Percentiles rank a stretch among this genome's conserved stretches.
Evolutionary conservation across 2,797 vertebrate genomes (phyloP).

Genomic region (Sorex maritimensis): DNA sequence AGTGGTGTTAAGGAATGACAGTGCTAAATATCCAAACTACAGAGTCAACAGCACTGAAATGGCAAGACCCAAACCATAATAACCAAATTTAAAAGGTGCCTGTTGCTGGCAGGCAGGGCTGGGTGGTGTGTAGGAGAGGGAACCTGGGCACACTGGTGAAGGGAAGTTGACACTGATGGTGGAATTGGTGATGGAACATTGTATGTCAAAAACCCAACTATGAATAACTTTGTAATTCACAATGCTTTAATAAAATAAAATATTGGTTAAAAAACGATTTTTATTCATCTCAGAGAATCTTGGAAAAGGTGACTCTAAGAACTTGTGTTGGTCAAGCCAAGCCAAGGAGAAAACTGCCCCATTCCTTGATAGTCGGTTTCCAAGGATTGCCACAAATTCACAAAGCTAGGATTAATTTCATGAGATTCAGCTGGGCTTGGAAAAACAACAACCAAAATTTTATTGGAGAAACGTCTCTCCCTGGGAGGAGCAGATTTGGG

Average conservation of each 20-base stretch:
- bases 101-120: background rate
- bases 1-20: no score
- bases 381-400: conserved; percentile 37
- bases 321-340: background rate
- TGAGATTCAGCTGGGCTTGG: conserved; percentile 5
- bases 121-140: background rate
- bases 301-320: background rate
- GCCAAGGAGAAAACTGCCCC: background rate
- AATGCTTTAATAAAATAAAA: no score
- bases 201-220: no score
- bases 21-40: no score
- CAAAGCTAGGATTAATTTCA: conserved; percentile 52
- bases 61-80: no score
- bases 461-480: conserved; percentile 49
- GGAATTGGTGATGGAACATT: no score
- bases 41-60: no score
- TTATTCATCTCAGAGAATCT: background rate
- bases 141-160: no score
- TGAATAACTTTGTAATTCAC: no score
- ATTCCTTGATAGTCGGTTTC: conserved; percentile 36
- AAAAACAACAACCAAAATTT: conserved; percentile 9
- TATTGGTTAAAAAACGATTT: background rate
- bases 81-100: no score
- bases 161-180: no score
- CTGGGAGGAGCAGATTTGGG: background rate